Conservation (phyloP, 30 jellyfish, hydroid and myxozoan species). For the Catostylus mosaicus region DNA sequence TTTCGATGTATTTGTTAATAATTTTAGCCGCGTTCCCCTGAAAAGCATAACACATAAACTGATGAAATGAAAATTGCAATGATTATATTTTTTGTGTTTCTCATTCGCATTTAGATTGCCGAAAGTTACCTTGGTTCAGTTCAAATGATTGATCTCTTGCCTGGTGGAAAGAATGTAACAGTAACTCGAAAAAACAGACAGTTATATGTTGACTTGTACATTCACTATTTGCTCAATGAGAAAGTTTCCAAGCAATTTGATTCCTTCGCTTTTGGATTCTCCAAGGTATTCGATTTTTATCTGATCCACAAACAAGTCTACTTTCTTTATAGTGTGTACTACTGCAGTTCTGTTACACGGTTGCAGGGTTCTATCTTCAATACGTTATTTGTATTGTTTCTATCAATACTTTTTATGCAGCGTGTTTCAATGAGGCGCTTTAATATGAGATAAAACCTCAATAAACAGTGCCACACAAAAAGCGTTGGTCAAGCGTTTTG, state of each 20-base stretch:
- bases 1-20: too few relatives aligned
- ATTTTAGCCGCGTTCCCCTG: too few relatives aligned
- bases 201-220: conserved; percentile 79
- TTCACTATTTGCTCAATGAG: conserved; percentile 60
- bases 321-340: too few relatives aligned
- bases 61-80: too few relatives aligned
- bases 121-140: conserved; percentile 57
- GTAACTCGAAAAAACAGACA: conserved; percentile 81
- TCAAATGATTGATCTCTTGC: conserved; percentile 65
- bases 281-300: conserved; percentile 59
- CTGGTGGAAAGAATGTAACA: conserved; percentile 70
- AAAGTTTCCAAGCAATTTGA: conserved; percentile 71
- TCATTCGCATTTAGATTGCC: conserved; percentile 44
- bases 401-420: too few relatives aligned
- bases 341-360: too few relatives aligned
- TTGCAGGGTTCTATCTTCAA: too few relatives aligned
- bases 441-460: too few relatives aligned
- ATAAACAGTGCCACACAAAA: neutral
- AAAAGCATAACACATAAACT: too few relatives aligned
- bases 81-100: neutral
- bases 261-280: conserved; percentile 78
- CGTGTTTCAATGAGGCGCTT: too few relatives aligned
- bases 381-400: too few relatives aligned
- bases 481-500: neutral
- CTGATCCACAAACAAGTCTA: too few relatives aligned